phyloP scores from a whole-genome alignment of 2,113 vertebrate genomes.

The Hydropotes inermis region DNA sequence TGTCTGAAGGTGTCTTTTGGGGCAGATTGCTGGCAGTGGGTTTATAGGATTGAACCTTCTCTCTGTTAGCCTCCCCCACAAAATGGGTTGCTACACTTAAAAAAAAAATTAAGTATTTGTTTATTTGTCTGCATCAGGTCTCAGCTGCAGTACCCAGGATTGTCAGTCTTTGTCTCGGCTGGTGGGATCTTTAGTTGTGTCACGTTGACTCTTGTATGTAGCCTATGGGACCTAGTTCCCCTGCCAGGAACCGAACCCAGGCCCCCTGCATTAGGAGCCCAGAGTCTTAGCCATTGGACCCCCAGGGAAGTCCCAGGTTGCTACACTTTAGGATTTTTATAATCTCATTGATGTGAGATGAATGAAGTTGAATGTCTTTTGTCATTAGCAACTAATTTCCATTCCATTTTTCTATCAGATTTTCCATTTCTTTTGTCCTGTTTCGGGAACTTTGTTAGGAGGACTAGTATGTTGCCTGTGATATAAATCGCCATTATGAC shows the following conservation, averaged over 20 bases:
- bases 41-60: background rate
- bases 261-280: background rate
- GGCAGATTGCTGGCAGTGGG: background rate
- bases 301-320: background rate
- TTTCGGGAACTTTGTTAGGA: background rate
- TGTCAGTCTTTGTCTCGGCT: background rate
- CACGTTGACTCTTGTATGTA: background rate
- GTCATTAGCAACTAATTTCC: background rate
- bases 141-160: background rate
- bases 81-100: background rate
- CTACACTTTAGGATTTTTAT: background rate
- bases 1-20: background rate
- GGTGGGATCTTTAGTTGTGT: background rate
- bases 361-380: background rate
- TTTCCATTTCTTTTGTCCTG: background rate
- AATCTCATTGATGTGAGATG: background rate
- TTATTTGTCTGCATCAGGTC: background rate
- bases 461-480: background rate
- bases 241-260: accelerated
- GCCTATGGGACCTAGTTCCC: background rate
- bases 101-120: background rate
- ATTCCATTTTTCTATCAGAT: background rate
- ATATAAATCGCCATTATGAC: too few species aligned
- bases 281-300: background rate
- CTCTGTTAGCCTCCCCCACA: background rate